Base-by-base conservation (phyloP, 2,888 invertebrate species). In the Drosophila sordidapex region DNA sequence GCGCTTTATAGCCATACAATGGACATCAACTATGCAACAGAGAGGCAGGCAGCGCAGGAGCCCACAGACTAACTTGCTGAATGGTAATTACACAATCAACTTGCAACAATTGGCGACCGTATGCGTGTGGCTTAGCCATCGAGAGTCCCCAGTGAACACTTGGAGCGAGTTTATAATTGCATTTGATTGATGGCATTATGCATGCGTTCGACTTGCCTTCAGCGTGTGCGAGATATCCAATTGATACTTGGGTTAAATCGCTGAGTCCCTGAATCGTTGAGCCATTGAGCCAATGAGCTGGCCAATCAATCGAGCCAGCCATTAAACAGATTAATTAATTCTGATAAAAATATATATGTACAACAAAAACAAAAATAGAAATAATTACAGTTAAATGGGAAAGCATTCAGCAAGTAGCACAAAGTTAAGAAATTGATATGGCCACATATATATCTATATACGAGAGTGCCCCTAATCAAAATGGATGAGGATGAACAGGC, bases 241-340 rank as follows among this genome's bases (percentile, higher is more conserved):
- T 54, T 36, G 25, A 35, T 58, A 40, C 43, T 13, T 18, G 40
- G 0, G 6, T 25, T 4, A 5, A 1, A 33, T 21, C 21, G 46
- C 15, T 21, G 18, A 27, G 27, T 49, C 15, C 27, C 5, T 27
- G 18, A 27, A 25, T 57, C 67, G 62, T 58, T 63, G 52, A 72
- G 49, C 29, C 68, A 64, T 43, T 70, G 64, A 67, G 68, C 64
- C 65, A 73, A 70, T 76, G 77, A 77, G 78, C 70, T 70, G 68
- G 70, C 66, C 73, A 83, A 81, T 66, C 83, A 75, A 76, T 80
- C 72, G 83, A 65, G 62, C 38, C 70, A 66, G 53, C 70, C 71
- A 75, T 89, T 81, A 83, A 83, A 74, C 71, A 83, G 87, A 87
- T 89, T 89, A 89, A 87, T 85, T 85, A 89, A 85, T 81, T 81